These are phyloP conservation scores for Atlantisia rogersi DNA, from an alignment of 2,113 vertebrate genomes.

Conservation along the genomic window DNA sequence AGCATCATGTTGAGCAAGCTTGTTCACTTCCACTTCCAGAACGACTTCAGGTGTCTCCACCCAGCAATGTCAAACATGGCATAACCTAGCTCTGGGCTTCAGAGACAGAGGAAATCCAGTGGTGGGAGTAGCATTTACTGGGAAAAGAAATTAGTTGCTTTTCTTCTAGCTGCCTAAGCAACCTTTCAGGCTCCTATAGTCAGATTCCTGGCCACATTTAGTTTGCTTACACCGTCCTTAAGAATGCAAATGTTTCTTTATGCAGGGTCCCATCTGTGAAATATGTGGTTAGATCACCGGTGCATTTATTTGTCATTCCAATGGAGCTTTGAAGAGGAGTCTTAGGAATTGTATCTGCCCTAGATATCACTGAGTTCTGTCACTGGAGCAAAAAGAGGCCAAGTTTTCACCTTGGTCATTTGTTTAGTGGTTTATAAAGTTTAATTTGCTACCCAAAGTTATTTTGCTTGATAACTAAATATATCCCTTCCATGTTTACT, in stretches of 20 bases:
- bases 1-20: neutral
- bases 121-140: neutral
- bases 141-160: accelerated
- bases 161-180: neutral
- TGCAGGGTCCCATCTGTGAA: neutral
- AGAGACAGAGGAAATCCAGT: neutral
- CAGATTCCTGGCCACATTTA: neutral
- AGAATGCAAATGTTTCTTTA: neutral
- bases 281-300: neutral
- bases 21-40: neutral
- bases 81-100: neutral
- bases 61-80: neutral
- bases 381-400: neutral
- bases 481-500: neutral
- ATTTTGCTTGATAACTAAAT: neutral
- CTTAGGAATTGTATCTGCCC: neutral
- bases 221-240: neutral
- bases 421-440: neutral
- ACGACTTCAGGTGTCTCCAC: neutral
- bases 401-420: neutral
- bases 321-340: neutral
- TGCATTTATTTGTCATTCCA: neutral
- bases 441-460: neutral
- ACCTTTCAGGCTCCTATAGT: neutral
- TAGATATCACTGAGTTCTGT: neutral